phyloP scores from a whole-genome alignment of 2,797 vertebrate genomes.

The Oceanodroma leucorhoa region DNA sequence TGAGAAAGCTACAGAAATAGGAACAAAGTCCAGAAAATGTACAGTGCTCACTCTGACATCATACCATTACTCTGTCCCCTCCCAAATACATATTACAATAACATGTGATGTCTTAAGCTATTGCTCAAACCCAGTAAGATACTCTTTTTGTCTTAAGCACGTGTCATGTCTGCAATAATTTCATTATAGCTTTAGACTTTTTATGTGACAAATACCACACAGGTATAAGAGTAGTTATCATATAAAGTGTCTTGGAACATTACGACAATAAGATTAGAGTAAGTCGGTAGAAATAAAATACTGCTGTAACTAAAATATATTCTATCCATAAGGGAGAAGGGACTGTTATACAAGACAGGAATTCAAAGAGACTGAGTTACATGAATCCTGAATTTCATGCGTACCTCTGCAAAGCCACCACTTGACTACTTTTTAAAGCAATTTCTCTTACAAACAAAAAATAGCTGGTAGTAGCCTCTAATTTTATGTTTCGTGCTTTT shows the following conservation, averaged over 20 bases:
- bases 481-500: constrained; percentile 24
- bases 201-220: background rate
- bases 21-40: background rate
- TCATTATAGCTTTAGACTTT: background rate
- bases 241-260: background rate
- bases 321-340: background rate
- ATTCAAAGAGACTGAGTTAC: background rate
- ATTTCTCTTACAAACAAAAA: constrained; percentile 38
- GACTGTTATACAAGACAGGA: background rate
- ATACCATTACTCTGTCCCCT: background rate
- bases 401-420: background rate
- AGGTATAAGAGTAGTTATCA: background rate
- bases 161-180: background rate
- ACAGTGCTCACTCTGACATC: background rate
- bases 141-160: background rate
- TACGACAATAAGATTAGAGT: background rate
- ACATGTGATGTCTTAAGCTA: background rate
- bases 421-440: constrained; percentile 8
- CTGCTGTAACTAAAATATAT: background rate
- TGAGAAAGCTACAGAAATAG: background rate
- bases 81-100: background rate
- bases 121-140: background rate
- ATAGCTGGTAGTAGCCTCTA: background rate
- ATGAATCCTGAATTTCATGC: background rate
- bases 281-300: background rate